Evolutionary conservation across 2,888 invertebrate genomes (phyloP), one percentile per base, ranked within the genome.

Genomic region (Agelastica alni): DNA sequence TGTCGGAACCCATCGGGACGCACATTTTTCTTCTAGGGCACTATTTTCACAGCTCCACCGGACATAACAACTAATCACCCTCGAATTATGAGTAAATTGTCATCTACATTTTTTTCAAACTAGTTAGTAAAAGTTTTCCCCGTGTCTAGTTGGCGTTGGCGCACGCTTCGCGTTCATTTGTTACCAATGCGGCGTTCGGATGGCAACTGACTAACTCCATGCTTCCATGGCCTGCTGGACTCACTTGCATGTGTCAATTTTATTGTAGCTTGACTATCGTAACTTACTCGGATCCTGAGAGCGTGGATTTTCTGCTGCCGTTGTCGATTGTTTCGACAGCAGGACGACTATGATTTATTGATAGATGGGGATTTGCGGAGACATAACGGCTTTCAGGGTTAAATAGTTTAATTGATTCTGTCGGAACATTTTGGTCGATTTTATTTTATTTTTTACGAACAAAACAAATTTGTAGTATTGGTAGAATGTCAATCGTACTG

Each of bases 131-230:
- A 55, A 51, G 51, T 60, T 56, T 56, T 30, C 48, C 56, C 53
- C 47, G 36, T 51, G 32, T 53, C 48, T 56, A 51, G 57, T 34
- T 47, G 54, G 58, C 57, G 58, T 41, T 46, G 53, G 60, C 59
- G 60, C 61, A 52, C 60, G 58, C 47, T 42, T 52, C 59, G 60
- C 65, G 65, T 47, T 64, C 64, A 63, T 61, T 67, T 66, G 66
- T 63, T 60, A 59, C 60, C 64, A 56, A 56, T 59, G 63, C 66
- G 66, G 61, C 66, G 64, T 67, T 65, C 65, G 65, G 68, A 68
- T 66, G 62, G 66, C 69, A 66, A 70, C 70, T 70, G 69, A 67
- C 62, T 61, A 56, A 57, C 54, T 58, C 54, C 59, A 59, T 59
- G 54, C 59, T 51, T 57, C 56, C 57, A 60, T 55, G 39, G 56